Conservation (phyloP, 2,797 vertebrate genomes). For the Sus cebifrons region DNA sequence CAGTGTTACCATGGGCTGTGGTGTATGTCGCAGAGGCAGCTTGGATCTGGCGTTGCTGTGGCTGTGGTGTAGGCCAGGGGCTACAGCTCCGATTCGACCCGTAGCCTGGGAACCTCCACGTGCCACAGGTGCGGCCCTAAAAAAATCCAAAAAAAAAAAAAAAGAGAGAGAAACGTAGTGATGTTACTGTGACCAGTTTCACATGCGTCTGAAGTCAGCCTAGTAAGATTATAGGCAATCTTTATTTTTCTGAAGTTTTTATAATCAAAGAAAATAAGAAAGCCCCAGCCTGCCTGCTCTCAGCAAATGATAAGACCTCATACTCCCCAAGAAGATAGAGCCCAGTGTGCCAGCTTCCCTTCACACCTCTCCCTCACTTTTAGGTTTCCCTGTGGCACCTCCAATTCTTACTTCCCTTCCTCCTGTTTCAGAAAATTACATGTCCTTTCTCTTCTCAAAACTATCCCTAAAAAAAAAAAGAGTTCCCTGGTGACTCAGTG, state of each 20-base stretch:
- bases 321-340: neutral
- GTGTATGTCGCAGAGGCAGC: no score
- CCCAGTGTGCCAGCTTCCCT: neutral
- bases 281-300: neutral
- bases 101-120: no score
- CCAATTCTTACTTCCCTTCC: neutral
- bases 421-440: neutral
- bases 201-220: neutral
- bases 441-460: neutral
- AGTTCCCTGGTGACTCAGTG: no score
- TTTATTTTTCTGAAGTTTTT: constrained; percentile 8
- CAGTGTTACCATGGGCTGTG: no score
- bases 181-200: neutral
- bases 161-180: neutral
- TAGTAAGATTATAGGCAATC: neutral
- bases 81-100: no score
- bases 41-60: no score
- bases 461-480: no score
- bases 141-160: no score
- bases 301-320: neutral
- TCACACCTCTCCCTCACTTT: neutral
- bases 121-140: no score
- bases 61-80: no score
- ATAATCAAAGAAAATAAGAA: neutral
- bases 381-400: neutral